These are phyloP conservation scores for Sorex maritimensis DNA, from an alignment of 2,797 vertebrate species.

Conservation along the genomic window DNA sequence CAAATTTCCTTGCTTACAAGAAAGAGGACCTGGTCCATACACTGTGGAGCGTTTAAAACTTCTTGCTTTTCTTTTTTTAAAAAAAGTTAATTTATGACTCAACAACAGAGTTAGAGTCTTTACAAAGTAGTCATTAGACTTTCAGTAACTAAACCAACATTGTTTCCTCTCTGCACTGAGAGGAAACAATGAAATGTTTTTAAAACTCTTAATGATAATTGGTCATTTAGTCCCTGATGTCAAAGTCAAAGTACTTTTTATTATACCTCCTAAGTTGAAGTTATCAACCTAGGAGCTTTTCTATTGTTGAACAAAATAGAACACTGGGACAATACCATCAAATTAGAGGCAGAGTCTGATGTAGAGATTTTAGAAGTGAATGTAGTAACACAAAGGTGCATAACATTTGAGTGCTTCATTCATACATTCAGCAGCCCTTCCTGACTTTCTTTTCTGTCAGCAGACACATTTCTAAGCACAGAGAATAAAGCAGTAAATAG, in stretches of 20 bases:
- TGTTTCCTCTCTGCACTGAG: neutral
- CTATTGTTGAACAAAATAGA: conserved; percentile 21
- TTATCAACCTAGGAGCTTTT: conserved; percentile 36
- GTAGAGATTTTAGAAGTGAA: conserved; percentile 44
- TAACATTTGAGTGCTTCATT: neutral
- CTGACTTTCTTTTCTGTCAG: neutral
- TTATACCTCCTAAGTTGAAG: neutral
- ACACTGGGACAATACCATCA: conserved; percentile 17
- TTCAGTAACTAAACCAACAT: no score
- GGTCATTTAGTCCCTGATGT: conserved; percentile 23
- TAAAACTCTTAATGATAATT: conserved; percentile 41
- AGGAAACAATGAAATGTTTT: conserved; percentile 33
- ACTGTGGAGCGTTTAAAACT: conserved; percentile 12
- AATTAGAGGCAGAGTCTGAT: conserved; percentile 23
- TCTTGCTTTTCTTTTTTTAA: conserved; percentile 50
- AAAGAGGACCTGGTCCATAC: conserved; percentile 10
- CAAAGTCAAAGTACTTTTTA: neutral
- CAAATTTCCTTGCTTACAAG: conserved; percentile 74
- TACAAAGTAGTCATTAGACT: neutral
- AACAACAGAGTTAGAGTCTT: conserved; percentile 35
- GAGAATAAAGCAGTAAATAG: conserved; percentile 31
- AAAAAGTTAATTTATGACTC: conserved; percentile 31
- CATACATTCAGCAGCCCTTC: neutral
- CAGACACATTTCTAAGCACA: neutral
- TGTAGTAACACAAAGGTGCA: neutral